phyloP scores from a whole-genome alignment of 2,797 vertebrate species.

The Cossypha niveicapilla region DNA sequence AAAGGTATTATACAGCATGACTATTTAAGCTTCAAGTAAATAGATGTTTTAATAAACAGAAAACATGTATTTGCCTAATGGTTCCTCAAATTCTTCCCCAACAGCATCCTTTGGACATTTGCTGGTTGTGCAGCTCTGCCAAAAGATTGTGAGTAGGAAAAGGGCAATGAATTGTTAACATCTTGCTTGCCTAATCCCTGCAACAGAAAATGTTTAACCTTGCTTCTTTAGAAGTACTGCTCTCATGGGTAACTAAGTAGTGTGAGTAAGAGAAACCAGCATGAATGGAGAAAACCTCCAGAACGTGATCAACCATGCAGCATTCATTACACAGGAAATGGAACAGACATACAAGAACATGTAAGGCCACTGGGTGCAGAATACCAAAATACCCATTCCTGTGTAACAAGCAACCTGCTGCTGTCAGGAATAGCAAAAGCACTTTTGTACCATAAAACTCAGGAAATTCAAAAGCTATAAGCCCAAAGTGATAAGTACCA shows the following conservation, averaged over 20 bases:
- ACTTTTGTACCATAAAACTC: background rate
- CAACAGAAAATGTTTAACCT: background rate
- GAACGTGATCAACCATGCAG: background rate
- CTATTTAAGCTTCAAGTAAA: background rate
- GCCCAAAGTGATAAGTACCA: background rate
- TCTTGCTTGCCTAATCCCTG: background rate
- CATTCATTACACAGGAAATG: background rate
- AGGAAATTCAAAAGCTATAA: background rate
- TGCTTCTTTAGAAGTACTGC: background rate
- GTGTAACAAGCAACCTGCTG: background rate
- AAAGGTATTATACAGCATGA: background rate
- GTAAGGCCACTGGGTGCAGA: background rate
- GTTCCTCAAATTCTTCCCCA: background rate
- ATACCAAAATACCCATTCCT: background rate
- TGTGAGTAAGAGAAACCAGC: background rate
- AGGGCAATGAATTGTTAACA: background rate
- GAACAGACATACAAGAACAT: background rate
- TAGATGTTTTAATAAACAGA: background rate
- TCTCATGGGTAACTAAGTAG: background rate
- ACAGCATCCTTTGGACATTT: background rate
- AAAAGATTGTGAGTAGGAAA: background rate
- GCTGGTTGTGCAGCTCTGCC: background rate
- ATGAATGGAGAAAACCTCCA: background rate
- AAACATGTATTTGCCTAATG: background rate
- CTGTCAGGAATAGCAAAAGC: background rate